Conservation (phyloP, 1,140 invertebrate genomes). For the Brachionus sp. region DNA sequence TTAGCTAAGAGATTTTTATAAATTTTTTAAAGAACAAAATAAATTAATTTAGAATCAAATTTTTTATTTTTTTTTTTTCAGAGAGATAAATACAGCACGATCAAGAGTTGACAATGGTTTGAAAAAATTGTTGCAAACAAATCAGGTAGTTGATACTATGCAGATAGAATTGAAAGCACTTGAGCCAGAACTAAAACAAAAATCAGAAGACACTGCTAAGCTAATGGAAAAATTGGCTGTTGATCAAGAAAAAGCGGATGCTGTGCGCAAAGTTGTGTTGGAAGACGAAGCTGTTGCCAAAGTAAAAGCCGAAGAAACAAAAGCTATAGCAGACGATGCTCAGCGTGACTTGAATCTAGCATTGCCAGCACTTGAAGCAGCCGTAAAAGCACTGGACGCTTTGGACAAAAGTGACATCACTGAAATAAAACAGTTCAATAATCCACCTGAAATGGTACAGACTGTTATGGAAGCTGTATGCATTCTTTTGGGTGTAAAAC, state of each 20-base stretch:
- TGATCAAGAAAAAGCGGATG: constrained; percentile 60
- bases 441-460: constrained; percentile 62
- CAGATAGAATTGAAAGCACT: constrained; percentile 58
- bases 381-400: constrained; percentile 69
- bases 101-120: constrained; percentile 59
- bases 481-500: constrained; percentile 75
- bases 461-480: constrained; percentile 77
- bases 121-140: constrained; percentile 59
- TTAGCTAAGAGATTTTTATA: too few relatives aligned
- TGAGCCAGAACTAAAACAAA: constrained; percentile 59
- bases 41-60: not conserved
- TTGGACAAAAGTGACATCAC: constrained; percentile 84
- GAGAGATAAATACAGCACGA: constrained; percentile 53
- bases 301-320: constrained; percentile 59
- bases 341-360: constrained; percentile 48
- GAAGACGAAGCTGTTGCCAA: constrained; percentile 60
- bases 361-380: constrained; percentile 36
- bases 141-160: constrained; percentile 59
- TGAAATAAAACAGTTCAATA: constrained; percentile 79
- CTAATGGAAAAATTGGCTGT: constrained; percentile 59
- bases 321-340: constrained; percentile 60
- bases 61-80: constrained; percentile 48
- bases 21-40: too few relatives aligned
- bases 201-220: constrained; percentile 56
- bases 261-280: constrained; percentile 57